These are phyloP conservation scores for Turnix velox DNA, from an alignment of 2,113 vertebrate species.

Conservation along the genomic window DNA sequence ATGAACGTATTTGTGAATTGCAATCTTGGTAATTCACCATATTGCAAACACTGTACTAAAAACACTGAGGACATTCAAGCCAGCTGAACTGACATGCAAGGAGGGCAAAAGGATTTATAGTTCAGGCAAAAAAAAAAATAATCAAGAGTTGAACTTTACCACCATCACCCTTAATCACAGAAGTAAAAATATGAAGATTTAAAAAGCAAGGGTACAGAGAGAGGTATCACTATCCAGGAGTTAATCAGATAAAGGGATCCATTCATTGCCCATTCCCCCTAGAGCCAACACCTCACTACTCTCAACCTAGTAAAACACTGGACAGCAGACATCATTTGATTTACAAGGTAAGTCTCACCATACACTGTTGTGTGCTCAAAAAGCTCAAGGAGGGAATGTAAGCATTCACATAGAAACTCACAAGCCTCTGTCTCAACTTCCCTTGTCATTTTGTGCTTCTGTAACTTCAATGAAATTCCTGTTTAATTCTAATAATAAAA, in stretches of 20 bases:
- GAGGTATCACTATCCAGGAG: not conserved
- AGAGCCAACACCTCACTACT: not conserved
- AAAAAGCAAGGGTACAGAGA: not conserved
- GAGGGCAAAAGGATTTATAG: not conserved
- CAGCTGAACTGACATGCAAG: not conserved
- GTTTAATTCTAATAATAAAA: not conserved
- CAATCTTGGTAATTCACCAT: not conserved
- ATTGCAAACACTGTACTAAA: not conserved
- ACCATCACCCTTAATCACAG: not conserved
- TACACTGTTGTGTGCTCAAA: not conserved
- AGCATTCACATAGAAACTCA: not conserved
- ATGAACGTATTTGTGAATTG: not conserved
- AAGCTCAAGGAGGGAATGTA: not conserved
- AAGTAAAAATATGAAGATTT: not conserved
- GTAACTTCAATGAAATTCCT: not conserved
- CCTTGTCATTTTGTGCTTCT: accelerated
- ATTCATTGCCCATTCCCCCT: not conserved
- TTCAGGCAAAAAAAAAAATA: not conserved
- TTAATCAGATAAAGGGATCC: not conserved
- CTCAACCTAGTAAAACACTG: not conserved
- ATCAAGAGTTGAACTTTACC: not conserved
- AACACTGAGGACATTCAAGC: not conserved
- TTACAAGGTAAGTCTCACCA: not conserved
- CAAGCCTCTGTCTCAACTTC: not conserved
- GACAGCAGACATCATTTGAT: not conserved